Evolutionary conservation across 2,113 vertebrate genomes (phyloP).

Genomic region (Prolemur simus): DNA sequence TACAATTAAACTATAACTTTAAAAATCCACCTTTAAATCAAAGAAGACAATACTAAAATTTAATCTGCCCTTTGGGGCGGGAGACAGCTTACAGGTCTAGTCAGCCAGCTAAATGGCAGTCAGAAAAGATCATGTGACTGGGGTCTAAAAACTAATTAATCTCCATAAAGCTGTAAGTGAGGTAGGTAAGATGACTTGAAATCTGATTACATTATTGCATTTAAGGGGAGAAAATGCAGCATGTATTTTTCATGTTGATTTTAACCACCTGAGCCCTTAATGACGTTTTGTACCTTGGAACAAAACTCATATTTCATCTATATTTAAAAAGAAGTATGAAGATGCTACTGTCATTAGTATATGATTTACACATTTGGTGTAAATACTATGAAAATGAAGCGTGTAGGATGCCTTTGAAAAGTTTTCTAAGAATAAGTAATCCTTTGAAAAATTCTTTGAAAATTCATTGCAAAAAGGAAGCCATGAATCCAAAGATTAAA

Average conservation of each 20-base stretch:
- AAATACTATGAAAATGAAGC: constrained; percentile 66
- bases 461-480: constrained; percentile 43
- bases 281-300: constrained; percentile 87
- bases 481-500: constrained; percentile 58
- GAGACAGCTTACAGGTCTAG: constrained; percentile 86
- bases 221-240: constrained; percentile 87
- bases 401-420: constrained; percentile 59
- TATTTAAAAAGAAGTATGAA: constrained; percentile 80
- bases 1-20: constrained; percentile 79
- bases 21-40: constrained; percentile 85
- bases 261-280: constrained; percentile 97
- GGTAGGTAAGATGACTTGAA: constrained; percentile 95
- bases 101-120: constrained; percentile 89
- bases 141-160: constrained; percentile 97
- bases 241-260: constrained; percentile 95
- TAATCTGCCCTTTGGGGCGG: constrained; percentile 87
- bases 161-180: constrained; percentile 95
- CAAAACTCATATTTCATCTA: constrained; percentile 84
- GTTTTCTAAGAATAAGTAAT: constrained; percentile 63
- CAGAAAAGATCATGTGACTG: constrained; percentile 87
- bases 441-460: constrained; percentile 46
- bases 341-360: constrained; percentile 72
- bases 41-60: constrained; percentile 86
- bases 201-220: constrained; percentile 91
- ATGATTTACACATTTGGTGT: constrained; percentile 69